These are phyloP conservation scores for Nycteola revayana DNA, from an alignment of 2,888 invertebrate genomes.

Conservation along the genomic window DNA sequence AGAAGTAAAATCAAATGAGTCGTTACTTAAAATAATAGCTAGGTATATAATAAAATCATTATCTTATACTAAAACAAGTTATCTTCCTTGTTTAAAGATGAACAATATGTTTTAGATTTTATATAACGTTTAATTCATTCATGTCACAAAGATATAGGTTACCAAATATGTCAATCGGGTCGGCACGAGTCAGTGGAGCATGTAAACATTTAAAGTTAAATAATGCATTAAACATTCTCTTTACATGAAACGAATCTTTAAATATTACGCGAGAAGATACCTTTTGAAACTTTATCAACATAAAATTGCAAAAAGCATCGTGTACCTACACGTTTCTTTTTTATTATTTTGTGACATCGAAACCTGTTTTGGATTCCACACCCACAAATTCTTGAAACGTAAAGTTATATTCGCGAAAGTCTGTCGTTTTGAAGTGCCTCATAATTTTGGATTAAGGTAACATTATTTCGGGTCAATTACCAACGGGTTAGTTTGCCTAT, in stretches of 20 bases:
- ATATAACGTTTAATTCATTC: no score
- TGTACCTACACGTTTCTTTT: conserved; percentile 32
- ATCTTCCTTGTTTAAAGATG: no score
- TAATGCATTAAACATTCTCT: conserved; percentile 62
- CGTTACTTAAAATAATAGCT: no score
- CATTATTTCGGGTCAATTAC: conserved; percentile 21
- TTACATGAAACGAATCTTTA: conserved; percentile 55
- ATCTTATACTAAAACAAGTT: no score
- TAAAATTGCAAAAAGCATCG: no score
- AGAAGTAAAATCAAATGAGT: no score
- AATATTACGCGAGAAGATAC: conserved; percentile 50
- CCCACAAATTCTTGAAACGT: conserved; percentile 46
- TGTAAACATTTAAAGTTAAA: conserved; percentile 54
- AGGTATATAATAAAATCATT: no score
- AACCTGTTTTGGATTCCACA: conserved; percentile 52
- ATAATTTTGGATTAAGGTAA: conserved; percentile 11
- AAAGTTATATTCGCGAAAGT: conserved; percentile 45
- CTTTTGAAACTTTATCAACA: conserved; percentile 22
- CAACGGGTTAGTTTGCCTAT: conserved; percentile 11
- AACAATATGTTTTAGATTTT: no score
- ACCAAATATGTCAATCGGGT: conserved; percentile 36
- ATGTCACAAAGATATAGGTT: no score
- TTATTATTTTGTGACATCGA: conserved; percentile 35
- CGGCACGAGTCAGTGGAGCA: conserved; percentile 15
- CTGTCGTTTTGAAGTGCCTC: conserved; percentile 12